These are phyloP conservation scores for Philereme transversata DNA, from an alignment of 2,888 invertebrate genomes.

Conservation along the genomic window DNA sequence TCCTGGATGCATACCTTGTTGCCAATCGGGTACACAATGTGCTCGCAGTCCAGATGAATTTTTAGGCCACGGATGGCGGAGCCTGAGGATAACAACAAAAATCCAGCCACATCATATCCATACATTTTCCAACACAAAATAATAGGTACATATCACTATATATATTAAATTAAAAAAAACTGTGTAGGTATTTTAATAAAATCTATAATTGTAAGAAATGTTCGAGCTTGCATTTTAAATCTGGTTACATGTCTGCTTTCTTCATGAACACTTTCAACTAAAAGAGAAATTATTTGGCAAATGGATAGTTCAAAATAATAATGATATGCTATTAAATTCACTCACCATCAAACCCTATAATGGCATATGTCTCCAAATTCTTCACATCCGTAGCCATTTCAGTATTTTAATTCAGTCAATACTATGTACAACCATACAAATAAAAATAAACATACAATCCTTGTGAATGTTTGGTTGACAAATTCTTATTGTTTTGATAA, in stretches of 20 bases:
- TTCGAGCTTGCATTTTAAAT: too few relatives aligned
- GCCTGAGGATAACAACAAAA: slow-evolving; percentile 45
- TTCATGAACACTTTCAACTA: too few relatives aligned
- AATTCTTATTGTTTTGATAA: slow-evolving; percentile 28
- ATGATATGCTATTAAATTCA: not conserved
- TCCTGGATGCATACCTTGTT: slow-evolving; percentile 90
- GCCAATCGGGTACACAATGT: slow-evolving; percentile 91
- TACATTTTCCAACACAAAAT: too few relatives aligned
- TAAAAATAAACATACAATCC: slow-evolving; percentile 31
- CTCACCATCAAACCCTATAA: slow-evolving; percentile 91
- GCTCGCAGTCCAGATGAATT: slow-evolving; percentile 88
- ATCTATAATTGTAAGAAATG: too few relatives aligned
- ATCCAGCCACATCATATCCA: too few relatives aligned
- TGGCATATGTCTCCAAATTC: slow-evolving; percentile 86
- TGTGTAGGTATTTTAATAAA: too few relatives aligned
- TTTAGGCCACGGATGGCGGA: slow-evolving; percentile 84
- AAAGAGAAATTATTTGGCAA: too few relatives aligned
- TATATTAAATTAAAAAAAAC: too few relatives aligned
- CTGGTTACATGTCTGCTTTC: too few relatives aligned
- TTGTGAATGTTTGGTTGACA: slow-evolving; percentile 14
- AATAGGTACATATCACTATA: too few relatives aligned
- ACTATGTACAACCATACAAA: slow-evolving; percentile 30
- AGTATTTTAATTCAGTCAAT: slow-evolving; percentile 33
- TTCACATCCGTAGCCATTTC: slow-evolving; percentile 74
- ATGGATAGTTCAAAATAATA: too few relatives aligned